Percentiles rank a stretch among this genome's conserved stretches.
Evolutionary conservation across 1,140 invertebrate species (phyloP).

Genomic region (Anthonomus grandis): DNA sequence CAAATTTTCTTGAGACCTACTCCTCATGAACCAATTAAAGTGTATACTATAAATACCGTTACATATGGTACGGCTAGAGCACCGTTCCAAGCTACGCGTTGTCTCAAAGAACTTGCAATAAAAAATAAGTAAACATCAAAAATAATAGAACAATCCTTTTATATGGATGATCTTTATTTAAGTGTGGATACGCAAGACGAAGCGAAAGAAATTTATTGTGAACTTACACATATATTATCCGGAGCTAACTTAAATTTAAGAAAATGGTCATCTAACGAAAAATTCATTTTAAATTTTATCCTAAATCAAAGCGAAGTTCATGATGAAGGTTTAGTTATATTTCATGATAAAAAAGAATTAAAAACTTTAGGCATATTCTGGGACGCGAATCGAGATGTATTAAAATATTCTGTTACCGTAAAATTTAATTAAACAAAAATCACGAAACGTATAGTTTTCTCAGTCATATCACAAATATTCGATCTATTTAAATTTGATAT

Average conservation of each 20-base stretch:
- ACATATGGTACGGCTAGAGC: slow-evolving; percentile 44
- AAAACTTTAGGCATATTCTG: slow-evolving; percentile 15
- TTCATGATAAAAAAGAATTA: slow-evolving; percentile 7
- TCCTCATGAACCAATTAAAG: slow-evolving; percentile 26
- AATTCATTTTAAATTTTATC: neutral
- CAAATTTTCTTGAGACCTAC: slow-evolving; percentile 45
- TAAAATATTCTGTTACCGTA: slow-evolving; percentile 1
- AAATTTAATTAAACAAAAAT: neutral
- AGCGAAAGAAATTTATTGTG: slow-evolving; percentile 12
- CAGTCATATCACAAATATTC: slow-evolving; percentile 33
- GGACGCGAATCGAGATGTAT: slow-evolving; percentile 1
- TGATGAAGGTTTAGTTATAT: slow-evolving; percentile 2
- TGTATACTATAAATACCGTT: slow-evolving; percentile 39
- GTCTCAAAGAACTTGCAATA: slow-evolving; percentile 37
- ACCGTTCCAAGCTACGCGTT: slow-evolving; percentile 42
- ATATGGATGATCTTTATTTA: slow-evolving; percentile 49
- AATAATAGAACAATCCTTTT: slow-evolving; percentile 44
- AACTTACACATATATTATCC: slow-evolving; percentile 13
- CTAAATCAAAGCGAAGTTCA: neutral
- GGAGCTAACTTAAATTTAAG: slow-evolving; percentile 15
- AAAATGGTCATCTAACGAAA: slow-evolving; percentile 16
- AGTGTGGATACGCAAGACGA: slow-evolving; percentile 13
- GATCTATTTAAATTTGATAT: slow-evolving; percentile 35
- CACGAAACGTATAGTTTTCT: slow-evolving; percentile 38
- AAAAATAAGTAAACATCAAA: slow-evolving; percentile 36